Base-by-base conservation (phyloP, 2,113 vertebrate genomes). In the Hemibates koningsi region DNA sequence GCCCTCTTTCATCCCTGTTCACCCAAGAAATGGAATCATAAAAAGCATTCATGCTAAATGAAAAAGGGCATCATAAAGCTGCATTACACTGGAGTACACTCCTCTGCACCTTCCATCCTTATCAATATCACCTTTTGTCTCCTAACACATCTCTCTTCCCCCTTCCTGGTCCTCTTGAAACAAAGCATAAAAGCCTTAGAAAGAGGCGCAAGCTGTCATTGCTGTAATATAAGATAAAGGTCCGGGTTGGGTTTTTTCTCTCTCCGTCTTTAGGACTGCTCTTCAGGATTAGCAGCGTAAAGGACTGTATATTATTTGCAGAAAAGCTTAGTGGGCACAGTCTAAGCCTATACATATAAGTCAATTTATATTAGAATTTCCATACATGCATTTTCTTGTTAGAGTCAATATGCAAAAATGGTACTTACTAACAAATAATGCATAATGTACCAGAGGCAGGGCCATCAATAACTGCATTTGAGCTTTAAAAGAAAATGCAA, bases 381-480 rank as follows among this genome's bases (percentile, higher is more conserved):
- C 97, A 98, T 99, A 98, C 97, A 98, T 98, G 98, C 98, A 98
- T 98, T 99, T 99, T 98, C 99, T 98, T 98, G 98, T 98, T 99
- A 98, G 97, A 97, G 97, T 98, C 98, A 98, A 97, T 97, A 98
- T 98, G 98, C 97, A 98, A 99, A 99, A 98, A 97, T 97, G 97
- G 97, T 96, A 97, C 98, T 98, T 98, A 98, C 98, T 97, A 98
- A 98, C 98, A 98, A 98, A 98, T 98, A 98, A 98, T 98, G 98
- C 98, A 99, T 99, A 98, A 99, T 99, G 98, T 97, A 98, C 97
- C 94, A 73, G 94, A 95, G 96, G 97, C 97, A 96, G 97, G 96
- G 97, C 98, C 73, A 99, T 98, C 98, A 98, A 98, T 97, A 97
- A 97, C 97, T 94, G 92, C 96, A 97, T 96, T 98, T 98, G 97